phyloP scores from a whole-genome alignment of 2,797 vertebrate genomes.

The Siniperca scherzeri region DNA sequence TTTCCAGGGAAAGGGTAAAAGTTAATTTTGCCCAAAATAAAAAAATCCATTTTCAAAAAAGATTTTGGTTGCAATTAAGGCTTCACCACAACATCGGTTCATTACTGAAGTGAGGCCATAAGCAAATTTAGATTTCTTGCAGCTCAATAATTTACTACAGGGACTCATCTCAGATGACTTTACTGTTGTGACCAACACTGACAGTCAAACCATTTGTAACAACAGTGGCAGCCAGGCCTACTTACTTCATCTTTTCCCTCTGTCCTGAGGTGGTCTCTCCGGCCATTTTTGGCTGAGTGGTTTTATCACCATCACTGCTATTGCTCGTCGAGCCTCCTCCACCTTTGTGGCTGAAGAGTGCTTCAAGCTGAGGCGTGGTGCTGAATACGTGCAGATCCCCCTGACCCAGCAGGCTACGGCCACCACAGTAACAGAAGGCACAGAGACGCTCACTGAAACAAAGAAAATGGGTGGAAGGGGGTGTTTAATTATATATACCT shows the following conservation, averaged over 20 bases:
- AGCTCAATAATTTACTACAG: constrained; percentile 43
- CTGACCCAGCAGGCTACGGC: constrained; percentile 96
- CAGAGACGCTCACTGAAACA: constrained; percentile 91
- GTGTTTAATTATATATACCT: constrained; percentile 78
- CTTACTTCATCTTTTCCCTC: constrained; percentile 81
- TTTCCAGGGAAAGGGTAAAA: not conserved
- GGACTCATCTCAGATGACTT: constrained; percentile 45
- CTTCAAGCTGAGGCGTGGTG: constrained; percentile 87
- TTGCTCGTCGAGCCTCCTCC: constrained; percentile 74
- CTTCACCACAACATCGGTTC: not conserved
- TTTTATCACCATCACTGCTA: constrained; percentile 83
- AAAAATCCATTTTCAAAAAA: not conserved
- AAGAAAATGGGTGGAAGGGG: constrained; percentile 53
- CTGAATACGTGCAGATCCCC: constrained; percentile 93
- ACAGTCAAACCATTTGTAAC: constrained; percentile 34
- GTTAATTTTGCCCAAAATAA: not conserved
- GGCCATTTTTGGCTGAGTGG: constrained; percentile 74
- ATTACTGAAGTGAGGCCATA: not conserved
- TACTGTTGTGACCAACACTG: constrained; percentile 8
- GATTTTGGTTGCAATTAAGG: not conserved
- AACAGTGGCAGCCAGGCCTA: constrained; percentile 29
- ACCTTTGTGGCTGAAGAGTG: constrained; percentile 68
- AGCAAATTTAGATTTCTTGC: constrained; percentile 8
- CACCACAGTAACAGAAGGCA: constrained; percentile 98
- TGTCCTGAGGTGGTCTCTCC: constrained; percentile 82